Base-by-base conservation (phyloP, 2,888 invertebrate genomes). In the Cerceris rybyensis region DNA sequence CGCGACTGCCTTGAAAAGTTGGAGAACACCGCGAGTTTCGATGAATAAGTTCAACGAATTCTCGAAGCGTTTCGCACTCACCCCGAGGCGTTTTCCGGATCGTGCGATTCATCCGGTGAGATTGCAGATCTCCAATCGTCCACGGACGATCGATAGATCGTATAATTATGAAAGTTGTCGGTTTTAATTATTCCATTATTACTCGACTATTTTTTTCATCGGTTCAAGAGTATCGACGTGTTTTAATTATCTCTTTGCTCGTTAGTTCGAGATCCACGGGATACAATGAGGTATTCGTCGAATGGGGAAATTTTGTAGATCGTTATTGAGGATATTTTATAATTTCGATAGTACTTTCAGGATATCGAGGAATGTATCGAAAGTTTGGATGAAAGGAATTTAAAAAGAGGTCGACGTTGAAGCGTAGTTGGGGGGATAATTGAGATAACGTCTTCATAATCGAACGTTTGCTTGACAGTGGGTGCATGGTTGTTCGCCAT, bases 21-120 rank as follows among this genome's bases (percentile, higher is more conserved):
- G 28, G 28, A 28, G 28, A 28, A 28, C 28, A 4, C 28, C 28
- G 28, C 28, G 28, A 1, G 28, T 28, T 28, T 28, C 28, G 28
- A 28, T 4, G 28, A 28, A 28, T 28, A 28, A 28, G 73, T 81
- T 81, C 64, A 68, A 70, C 74, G 67, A 73, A 75, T 81, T 67
- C 73, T n/a, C 76, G 64, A 2, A 49, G 52, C 11, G 58, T 39
- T 49, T 67, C 58, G 13, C 52, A 16, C 11, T 63, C 39, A 11
- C 39, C 17, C 8, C 55, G 55, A 17, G 9, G 55, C 9, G 7
- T 11, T 57, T 42, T 60, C 63, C 54, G 11, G 54, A 42, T 39
- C 42, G 39, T 57, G 59, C 28, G 42, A 17, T 11, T 16, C 57
- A 6, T 4, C 43, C 28, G 43, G 52, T 59, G 63, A 69, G 58